phyloP scores from a whole-genome alignment of 2,797 vertebrate species.

The Heteromormyrus szaboi region DNA sequence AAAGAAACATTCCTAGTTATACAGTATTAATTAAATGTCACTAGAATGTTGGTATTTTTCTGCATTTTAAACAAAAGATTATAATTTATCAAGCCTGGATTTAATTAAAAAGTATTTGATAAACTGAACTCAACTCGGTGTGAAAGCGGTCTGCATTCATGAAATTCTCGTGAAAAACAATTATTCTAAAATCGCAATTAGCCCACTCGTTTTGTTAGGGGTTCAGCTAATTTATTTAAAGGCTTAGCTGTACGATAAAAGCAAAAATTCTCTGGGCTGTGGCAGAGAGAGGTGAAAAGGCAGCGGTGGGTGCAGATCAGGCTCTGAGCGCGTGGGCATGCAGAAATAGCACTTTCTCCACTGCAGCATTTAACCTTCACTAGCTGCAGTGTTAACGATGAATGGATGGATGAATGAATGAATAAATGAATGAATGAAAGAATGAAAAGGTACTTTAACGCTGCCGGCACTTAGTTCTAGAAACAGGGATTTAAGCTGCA shows the following conservation, averaged over 20 bases:
- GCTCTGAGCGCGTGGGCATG: background rate
- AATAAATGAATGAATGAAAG: background rate
- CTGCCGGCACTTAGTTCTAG: background rate
- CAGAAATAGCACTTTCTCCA: background rate
- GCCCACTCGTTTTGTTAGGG: slow-evolving; percentile 43
- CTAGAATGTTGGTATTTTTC: slow-evolving; percentile 2
- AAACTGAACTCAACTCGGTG: background rate
- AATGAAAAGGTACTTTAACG: background rate
- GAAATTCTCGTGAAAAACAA: slow-evolving; percentile 35
- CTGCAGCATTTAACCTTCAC: background rate
- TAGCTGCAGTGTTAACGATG: background rate
- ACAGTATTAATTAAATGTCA: background rate
- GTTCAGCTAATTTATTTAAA: slow-evolving; percentile 39
- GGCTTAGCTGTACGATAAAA: slow-evolving; percentile 21
- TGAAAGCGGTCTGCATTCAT: background rate
- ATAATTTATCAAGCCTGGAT: background rate
- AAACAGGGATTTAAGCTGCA: background rate
- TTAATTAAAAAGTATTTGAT: background rate
- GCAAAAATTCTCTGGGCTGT: slow-evolving; percentile 9
- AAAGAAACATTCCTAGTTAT: background rate
- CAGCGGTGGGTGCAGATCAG: background rate
- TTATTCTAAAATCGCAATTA: slow-evolving; percentile 45
- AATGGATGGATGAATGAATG: background rate
- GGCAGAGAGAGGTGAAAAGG: slow-evolving; percentile 23
- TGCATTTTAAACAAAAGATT: slow-evolving; percentile 1